These are phyloP conservation scores for Tyrannus savana DNA, from an alignment of 2,113 vertebrate genomes.

Conservation along the genomic window DNA sequence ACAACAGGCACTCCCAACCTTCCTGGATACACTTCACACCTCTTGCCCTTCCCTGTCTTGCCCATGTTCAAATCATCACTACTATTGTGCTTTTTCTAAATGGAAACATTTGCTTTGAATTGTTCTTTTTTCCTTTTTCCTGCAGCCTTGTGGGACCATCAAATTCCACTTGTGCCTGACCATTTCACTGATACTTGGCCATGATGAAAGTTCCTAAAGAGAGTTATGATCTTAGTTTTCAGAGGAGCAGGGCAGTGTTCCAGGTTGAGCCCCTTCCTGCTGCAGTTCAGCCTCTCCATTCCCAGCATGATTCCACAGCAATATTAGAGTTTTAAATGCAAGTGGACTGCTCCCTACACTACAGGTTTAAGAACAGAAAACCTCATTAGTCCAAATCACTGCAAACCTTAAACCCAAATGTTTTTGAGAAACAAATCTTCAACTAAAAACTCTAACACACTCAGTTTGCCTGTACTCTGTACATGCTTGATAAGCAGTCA, in stretches of 20 bases:
- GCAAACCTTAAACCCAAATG: neutral
- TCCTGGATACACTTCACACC: neutral
- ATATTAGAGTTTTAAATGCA: neutral
- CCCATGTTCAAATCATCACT: neutral
- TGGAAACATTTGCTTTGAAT: neutral
- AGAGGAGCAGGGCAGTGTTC: neutral
- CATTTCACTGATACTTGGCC: neutral
- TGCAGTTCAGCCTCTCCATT: neutral
- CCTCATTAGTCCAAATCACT: fast-evolving
- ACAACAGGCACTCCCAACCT: neutral
- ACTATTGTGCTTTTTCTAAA: neutral
- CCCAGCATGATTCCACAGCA: neutral
- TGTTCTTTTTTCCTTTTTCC: neutral
- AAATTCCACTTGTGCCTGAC: neutral
- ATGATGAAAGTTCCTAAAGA: fast-evolving
- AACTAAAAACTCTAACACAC: neutral
- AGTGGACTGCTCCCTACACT: neutral
- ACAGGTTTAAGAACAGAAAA: neutral
- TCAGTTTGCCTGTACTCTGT: neutral
- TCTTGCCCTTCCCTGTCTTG: neutral
- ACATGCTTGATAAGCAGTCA: neutral
- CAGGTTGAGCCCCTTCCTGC: neutral
- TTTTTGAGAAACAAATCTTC: neutral
- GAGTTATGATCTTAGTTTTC: neutral
- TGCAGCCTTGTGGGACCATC: neutral